Conservation (phyloP, 2,113 vertebrate species). For the Camelus dromedarius region DNA sequence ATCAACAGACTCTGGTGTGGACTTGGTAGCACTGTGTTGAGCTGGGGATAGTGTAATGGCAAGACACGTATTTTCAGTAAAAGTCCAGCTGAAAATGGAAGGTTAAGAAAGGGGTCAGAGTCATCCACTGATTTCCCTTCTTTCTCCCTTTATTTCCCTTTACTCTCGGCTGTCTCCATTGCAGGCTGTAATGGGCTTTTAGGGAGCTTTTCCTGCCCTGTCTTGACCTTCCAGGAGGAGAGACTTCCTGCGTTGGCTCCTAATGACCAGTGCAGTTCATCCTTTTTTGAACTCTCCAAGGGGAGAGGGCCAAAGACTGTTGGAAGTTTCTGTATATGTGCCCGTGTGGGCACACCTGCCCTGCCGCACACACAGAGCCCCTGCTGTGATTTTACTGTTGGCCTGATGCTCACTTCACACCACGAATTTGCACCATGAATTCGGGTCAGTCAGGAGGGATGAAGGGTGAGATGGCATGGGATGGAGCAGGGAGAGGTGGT, state of each 20-base stretch:
- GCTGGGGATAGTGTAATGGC: not conserved
- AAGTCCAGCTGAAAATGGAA: not conserved
- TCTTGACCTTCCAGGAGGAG: not conserved
- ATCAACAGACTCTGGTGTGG: not conserved
- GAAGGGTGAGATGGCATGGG: not conserved
- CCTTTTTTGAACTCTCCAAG: not conserved
- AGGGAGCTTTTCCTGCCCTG: not conserved
- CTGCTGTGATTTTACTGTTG: not conserved
- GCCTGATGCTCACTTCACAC: not conserved
- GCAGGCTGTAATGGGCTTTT: not conserved
- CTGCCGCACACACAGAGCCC: accelerated
- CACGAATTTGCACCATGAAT: no score
- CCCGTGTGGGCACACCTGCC: not conserved
- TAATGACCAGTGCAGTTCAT: not conserved
- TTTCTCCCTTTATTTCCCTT: no score
- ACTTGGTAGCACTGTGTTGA: not conserved
- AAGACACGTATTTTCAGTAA: not conserved
- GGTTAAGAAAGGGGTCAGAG: not conserved
- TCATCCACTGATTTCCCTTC: not conserved
- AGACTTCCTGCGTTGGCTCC: not conserved
- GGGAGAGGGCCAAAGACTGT: not conserved
- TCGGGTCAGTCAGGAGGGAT: not conserved
- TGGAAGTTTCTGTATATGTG: not conserved
- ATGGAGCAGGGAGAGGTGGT: not conserved
- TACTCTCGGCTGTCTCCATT: not conserved